Evolutionary conservation across 2,888 invertebrate genomes (phyloP), one percentile per base, ranked within the genome.

Genomic region (Lomographa bimaculata): DNA sequence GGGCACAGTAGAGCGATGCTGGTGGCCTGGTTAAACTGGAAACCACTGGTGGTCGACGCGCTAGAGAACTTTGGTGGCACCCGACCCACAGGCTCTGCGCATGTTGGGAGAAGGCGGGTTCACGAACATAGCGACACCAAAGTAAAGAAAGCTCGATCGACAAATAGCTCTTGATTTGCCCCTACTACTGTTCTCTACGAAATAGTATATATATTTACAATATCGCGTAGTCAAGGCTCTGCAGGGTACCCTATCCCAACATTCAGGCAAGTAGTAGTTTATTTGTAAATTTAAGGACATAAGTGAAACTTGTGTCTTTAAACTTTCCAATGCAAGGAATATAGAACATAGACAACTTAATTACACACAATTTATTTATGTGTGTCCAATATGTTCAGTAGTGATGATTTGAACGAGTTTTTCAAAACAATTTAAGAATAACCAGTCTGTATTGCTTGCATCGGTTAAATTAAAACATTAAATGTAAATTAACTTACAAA

Each of bases 241-340:
- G 81, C 95, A 95, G 95, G 95, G 95, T 96, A 96, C 96, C 96
- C 96, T 96, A 96, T 96, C 96, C 96, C 96, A 96, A 96, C 96
- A 96, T 96, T 96, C 96, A 97, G 96, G 96, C 95, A 94, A 93
- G 84, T 80, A 73, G 57, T 56, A 67, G 50, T 43, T 57, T 44
- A 29, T 49, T 46, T 50, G 46, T 37, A 65, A 68, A 62, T 53
- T 71, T 76, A 64, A 53, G 74, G 74, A 79, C 72, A 74, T 74
- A 79, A 79, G 62, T 56, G 59, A 60, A 67, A 18, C 69, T 79
- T 76, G 77, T 42, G 32, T 67, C 46, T 63, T 43, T 60, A 67
- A 63, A 50, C 49, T 63, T 59, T 19, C 38, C 23, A 38, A 44
- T 42, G 52, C 39, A 46, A 45, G 46, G 45, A 50, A 50, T 41